Base-by-base conservation (phyloP, 2,888 invertebrate genomes). In the Andrena camellia region DNA sequence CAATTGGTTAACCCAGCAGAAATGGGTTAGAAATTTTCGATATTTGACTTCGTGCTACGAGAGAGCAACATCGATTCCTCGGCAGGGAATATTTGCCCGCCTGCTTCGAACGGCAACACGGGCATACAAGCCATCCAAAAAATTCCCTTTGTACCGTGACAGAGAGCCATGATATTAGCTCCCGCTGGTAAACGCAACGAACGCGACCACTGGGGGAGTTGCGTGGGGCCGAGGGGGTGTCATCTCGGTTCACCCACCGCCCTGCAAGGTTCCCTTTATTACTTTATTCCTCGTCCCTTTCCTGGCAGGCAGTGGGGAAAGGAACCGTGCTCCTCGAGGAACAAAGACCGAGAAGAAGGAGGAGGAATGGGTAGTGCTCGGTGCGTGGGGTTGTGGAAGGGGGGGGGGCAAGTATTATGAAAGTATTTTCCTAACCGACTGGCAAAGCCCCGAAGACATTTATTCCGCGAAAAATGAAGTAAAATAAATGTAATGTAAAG, bases 351-450 rank as follows among this genome's bases (percentile, higher is more conserved):
- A 42, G 67, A 20, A 60, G 29, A 66, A 62, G 57, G 66, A 62
- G 57, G 66, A 17, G 59, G 8, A 7, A 29, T 64, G 17, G 26
- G 5, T 23, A 17, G 29, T 17, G 29, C 50, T n/a, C 57, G n/a
- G n/a, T 31, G 13, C 17, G 29, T 33, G 17, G 20, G 70, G 42
- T 29, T n/a, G 59, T 50, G 67, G 66, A 74, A 50, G 48, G 70
- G 77, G 67, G 71, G 70, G 78, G 70, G 63, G 64, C 74, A 72
- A 83, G 86, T 86, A 90, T 91, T 89, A 88, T 84, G 77, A 89
- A 90, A 90, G 89, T 87, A 90, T 90, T 91, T 91, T 88, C 85
- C 84, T 85, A 89, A 90, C 87, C 85, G 88, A 89, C 89, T 85
- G 86, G 87, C 78, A 87, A 90, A 89, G 88, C 88, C 88, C 87